Percentiles rank a stretch among this genome's conserved stretches.
phyloP scores from a whole-genome alignment of 2,113 vertebrate genomes.

The Beaufortia kweichowensis region DNA sequence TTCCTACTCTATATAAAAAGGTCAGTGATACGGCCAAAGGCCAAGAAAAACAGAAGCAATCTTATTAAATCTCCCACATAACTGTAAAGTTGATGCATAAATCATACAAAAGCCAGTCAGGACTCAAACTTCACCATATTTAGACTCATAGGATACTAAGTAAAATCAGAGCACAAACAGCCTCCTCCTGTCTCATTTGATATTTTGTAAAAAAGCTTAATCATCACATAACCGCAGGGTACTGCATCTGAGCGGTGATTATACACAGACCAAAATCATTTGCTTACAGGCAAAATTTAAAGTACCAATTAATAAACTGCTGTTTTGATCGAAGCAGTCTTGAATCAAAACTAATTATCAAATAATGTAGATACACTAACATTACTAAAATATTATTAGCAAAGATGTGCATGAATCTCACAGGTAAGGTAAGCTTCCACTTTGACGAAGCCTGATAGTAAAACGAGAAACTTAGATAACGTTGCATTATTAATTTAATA shows the following conservation, averaged over 20 bases:
- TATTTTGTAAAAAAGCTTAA: background rate
- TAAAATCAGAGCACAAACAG: conserved; percentile 1
- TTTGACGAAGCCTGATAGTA: background rate
- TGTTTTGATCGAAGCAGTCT: background rate
- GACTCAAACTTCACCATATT: conserved; percentile 96
- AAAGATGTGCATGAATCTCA: background rate
- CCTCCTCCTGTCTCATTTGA: conserved; percentile 9
- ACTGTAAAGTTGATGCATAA: conserved; percentile 77
- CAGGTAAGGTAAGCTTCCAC: background rate
- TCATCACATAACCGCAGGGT: background rate
- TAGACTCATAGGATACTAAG: conserved; percentile 74
- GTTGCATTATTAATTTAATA: conserved; percentile 23
- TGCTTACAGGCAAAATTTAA: background rate
- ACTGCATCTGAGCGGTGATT: background rate
- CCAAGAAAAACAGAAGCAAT: conserved; percentile 63
- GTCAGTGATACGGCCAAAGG: background rate
- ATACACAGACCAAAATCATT: background rate
- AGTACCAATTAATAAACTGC: background rate
- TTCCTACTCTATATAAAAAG: conserved; percentile 70
- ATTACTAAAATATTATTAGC: background rate
- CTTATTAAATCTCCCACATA: conserved; percentile 75
- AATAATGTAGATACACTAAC: background rate
- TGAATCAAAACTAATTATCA: background rate
- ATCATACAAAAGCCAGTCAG: conserved; percentile 90
- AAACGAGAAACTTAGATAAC: background rate